Percentiles rank a stretch among this genome's conserved stretches.
Evolutionary conservation across 1,140 invertebrate genomes (phyloP).

Genomic region (Leguminivora glycinivorella): DNA sequence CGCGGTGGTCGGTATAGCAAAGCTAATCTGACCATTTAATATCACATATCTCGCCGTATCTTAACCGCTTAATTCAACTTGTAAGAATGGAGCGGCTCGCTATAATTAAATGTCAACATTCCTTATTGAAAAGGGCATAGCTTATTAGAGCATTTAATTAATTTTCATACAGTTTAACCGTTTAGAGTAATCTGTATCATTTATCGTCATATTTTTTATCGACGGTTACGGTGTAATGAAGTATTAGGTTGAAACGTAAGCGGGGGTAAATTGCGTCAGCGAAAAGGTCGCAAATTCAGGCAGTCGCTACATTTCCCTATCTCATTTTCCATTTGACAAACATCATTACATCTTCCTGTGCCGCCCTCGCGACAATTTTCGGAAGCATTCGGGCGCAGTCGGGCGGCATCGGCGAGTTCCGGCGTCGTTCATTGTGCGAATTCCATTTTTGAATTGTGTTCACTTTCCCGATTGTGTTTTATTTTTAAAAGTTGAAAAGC

Average conservation of each 20-base stretch:
- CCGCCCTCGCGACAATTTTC: slow-evolving; percentile 51
- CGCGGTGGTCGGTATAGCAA: slow-evolving; percentile 21
- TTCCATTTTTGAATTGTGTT: slow-evolving; percentile 38
- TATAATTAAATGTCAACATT: slow-evolving; percentile 66
- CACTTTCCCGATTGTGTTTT: slow-evolving; percentile 5
- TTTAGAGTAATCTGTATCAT: slow-evolving; percentile 21
- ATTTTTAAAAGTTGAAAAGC: slow-evolving; percentile 8
- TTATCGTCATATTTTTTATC: slow-evolving; percentile 10
- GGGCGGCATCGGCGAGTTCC: slow-evolving; percentile 45
- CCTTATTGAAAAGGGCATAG: slow-evolving; percentile 48
- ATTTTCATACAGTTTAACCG: slow-evolving; percentile 31
- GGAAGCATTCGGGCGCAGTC: slow-evolving; percentile 51
- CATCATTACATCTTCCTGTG: slow-evolving; percentile 75
- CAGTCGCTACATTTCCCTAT: slow-evolving; percentile 71
- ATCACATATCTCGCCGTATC: slow-evolving; percentile 44
- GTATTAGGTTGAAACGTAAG: slow-evolving; percentile 22
- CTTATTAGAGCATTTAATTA: slow-evolving; percentile 45
- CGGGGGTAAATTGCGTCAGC: slow-evolving; percentile 33
- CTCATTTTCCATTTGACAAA: slow-evolving; percentile 79
- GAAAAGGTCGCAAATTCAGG: slow-evolving; percentile 58
- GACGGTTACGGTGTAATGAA: slow-evolving; percentile 15
- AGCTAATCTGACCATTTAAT: slow-evolving; percentile 29
- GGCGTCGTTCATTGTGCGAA: slow-evolving; percentile 37
- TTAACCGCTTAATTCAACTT: slow-evolving; percentile 41
- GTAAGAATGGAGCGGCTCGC: slow-evolving; percentile 26